A percentile compares a stretch with the other conserved stretches of the same genome.
Conservation (phyloP, 2,113 vertebrate species). For the Bufo bufo region DNA sequence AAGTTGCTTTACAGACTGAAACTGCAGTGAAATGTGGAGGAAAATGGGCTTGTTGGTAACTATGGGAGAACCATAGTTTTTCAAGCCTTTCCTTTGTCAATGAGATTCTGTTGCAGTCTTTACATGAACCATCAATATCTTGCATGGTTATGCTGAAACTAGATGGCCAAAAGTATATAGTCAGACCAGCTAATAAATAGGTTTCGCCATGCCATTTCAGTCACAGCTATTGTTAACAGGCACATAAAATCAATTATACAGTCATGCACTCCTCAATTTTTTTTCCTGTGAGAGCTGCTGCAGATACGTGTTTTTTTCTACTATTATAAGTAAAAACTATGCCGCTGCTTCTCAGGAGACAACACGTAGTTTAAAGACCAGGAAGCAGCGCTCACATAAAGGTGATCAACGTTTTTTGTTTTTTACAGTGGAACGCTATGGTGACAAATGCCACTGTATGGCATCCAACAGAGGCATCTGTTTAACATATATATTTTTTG, state of each 20-base stretch:
- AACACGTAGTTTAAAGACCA: no score
- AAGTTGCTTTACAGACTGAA: neutral
- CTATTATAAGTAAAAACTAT: neutral
- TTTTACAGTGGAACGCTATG: no score
- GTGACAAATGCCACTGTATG: no score
- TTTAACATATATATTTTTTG: no score
- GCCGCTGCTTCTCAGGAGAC: no score
- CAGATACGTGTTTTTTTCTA: neutral
- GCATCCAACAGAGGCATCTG: no score
- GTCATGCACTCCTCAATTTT: neutral
- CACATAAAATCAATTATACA: neutral
- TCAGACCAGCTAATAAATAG: neutral
- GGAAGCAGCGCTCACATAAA: neutral
- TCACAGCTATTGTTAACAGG: neutral
- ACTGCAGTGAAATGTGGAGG: neutral
- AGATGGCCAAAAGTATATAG: neutral
- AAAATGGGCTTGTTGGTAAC: constrained; percentile 8
- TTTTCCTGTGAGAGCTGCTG: neutral
- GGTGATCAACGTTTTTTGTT: no score
- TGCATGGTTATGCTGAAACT: neutral
- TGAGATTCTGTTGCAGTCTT: neutral
- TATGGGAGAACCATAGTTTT: neutral
- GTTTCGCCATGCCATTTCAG: neutral
- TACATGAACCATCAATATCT: neutral
- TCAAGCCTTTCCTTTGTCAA: neutral